These are phyloP conservation scores for Poeciliopsis presidionis DNA, from an alignment of 2,797 vertebrate species.

Conservation along the genomic window DNA sequence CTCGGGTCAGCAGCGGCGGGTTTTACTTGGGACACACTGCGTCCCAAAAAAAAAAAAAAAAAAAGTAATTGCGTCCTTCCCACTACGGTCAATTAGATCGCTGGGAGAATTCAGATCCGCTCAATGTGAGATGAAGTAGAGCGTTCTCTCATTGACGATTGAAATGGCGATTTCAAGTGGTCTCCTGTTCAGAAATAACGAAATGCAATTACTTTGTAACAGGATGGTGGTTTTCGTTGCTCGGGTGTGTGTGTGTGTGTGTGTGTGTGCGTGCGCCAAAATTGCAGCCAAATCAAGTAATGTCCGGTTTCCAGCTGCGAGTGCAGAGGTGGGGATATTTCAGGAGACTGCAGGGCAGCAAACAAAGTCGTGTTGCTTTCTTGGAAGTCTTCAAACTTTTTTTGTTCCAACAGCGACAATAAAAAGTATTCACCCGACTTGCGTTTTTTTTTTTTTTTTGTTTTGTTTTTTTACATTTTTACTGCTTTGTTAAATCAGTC, in stretches of 20 bases:
- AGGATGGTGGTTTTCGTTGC: neutral
- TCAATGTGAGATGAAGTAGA: constrained; percentile 28
- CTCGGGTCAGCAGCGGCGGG: constrained; percentile 35
- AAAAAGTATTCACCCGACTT: neutral
- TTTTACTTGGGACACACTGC: constrained; percentile 27
- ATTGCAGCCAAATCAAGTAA: constrained; percentile 12
- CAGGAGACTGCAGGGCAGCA: constrained; percentile 4
- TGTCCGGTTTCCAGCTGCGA: neutral
- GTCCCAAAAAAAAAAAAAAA: too few relatives aligned
- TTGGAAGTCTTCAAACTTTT: constrained; percentile 22
- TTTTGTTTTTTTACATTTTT: neutral
- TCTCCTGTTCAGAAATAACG: constrained; percentile 24
- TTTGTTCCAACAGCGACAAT: constrained; percentile 1
- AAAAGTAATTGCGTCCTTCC: constrained; percentile 41
- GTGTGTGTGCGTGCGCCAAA: constrained; percentile 37
- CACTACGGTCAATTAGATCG: constrained; percentile 52
- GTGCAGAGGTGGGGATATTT: neutral
- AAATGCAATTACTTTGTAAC: constrained; percentile 9
- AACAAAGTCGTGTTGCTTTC: neutral
- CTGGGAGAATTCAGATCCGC: constrained; percentile 45
- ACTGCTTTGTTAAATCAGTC: neutral
- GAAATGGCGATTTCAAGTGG: constrained; percentile 20
- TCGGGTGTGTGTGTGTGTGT: too few relatives aligned
- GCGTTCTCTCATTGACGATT: constrained; percentile 14
- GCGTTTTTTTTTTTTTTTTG: too few relatives aligned